These are phyloP conservation scores for Chrysotoxum bicinctum DNA, from an alignment of 2,888 invertebrate genomes.

Conservation along the genomic window DNA sequence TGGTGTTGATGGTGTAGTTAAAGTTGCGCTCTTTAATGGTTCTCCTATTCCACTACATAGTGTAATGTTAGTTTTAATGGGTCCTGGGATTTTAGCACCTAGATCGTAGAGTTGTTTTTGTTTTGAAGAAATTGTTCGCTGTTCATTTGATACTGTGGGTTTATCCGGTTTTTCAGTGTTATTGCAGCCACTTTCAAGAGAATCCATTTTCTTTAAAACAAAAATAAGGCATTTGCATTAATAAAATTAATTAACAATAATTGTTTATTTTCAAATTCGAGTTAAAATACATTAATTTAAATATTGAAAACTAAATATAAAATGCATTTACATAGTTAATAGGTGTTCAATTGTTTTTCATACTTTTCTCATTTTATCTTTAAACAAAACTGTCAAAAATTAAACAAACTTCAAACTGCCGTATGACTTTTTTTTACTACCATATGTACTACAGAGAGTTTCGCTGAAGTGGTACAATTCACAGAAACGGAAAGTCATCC, in stretches of 20 bases:
- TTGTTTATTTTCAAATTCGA: too few species aligned
- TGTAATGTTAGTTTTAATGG: constrained; percentile 77
- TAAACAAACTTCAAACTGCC: constrained; percentile 18
- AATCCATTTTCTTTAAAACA: constrained; percentile 74
- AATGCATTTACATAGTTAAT: neutral
- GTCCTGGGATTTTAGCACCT: constrained; percentile 79
- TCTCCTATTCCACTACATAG: constrained; percentile 77
- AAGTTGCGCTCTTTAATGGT: constrained; percentile 75
- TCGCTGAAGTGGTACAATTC: constrained; percentile 43
- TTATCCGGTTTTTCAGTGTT: constrained; percentile 55
- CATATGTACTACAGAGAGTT: constrained; percentile 4
- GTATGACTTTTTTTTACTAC: constrained; percentile 14
- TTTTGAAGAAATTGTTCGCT: constrained; percentile 74
- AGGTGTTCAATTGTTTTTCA: neutral
- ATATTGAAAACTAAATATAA: neutral
- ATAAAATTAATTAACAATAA: neutral
- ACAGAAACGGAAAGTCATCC: constrained; percentile 37
- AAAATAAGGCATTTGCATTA: too few species aligned
- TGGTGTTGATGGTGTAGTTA: constrained; percentile 88
- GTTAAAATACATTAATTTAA: too few species aligned
- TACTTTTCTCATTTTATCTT: neutral
- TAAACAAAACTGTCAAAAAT: neutral
- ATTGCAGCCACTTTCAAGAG: constrained; percentile 59
- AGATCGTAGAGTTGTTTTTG: constrained; percentile 71
- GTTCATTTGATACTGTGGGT: constrained; percentile 3